phyloP scores from a whole-genome alignment of 2,797 vertebrate genomes.

The Acrocephalus scirpaceus region DNA sequence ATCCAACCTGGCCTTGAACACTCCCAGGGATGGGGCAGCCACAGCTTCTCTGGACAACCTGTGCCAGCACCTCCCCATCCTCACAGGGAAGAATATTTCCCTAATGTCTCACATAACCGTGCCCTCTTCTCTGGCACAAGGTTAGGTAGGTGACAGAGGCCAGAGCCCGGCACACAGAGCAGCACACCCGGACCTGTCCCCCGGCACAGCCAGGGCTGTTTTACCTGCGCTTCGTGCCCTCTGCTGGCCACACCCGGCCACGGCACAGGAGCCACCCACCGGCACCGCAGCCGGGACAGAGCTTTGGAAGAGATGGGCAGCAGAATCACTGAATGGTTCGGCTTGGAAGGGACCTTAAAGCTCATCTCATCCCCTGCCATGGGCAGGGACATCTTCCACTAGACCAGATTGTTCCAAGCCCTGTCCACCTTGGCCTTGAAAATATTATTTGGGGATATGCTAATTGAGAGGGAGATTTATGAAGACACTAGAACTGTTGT shows the following conservation, averaged over 20 bases:
- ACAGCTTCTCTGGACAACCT: background rate
- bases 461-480: background rate
- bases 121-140: background rate
- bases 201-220: background rate
- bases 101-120: rapidly evolving
- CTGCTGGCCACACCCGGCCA: conserved; percentile 34
- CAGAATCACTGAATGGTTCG: background rate
- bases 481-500: background rate
- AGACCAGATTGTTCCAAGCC: background rate
- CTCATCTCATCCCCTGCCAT: background rate
- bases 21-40: background rate
- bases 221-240: background rate
- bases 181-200: rapidly evolving
- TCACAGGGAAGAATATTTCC: background rate
- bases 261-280: background rate
- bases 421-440: background rate
- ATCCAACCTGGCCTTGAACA: background rate
- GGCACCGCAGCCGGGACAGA: no score
- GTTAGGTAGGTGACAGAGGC: rapidly evolving
- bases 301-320: background rate
- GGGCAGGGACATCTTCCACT: background rate
- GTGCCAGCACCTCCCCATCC: background rate
- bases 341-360: background rate
- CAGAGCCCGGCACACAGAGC: background rate
- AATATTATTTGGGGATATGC: background rate